phyloP scores from a whole-genome alignment of 2,888 invertebrate species.

The Eilema caniola region DNA sequence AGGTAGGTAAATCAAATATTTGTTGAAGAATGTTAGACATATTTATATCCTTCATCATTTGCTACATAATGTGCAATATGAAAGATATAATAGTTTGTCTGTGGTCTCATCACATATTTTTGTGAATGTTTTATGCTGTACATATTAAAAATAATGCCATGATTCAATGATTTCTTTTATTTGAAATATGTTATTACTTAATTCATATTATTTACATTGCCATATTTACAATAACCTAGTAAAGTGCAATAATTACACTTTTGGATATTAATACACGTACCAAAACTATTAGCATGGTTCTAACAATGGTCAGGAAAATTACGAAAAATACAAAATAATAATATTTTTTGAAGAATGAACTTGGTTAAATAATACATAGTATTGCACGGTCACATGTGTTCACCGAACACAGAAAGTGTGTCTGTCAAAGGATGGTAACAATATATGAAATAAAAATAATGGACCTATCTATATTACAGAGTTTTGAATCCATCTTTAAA shows the following conservation, averaged over 20 bases:
- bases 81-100: background rate
- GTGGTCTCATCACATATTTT: too few species aligned
- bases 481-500: background rate
- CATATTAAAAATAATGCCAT: constrained; percentile 10
- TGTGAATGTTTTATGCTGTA: background rate
- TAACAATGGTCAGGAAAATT: background rate
- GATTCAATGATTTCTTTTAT: background rate
- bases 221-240: constrained; percentile 42
- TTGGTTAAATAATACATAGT: background rate
- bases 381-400: background rate
- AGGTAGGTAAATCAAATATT: background rate
- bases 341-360: background rate
- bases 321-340: background rate
- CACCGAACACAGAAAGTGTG: background rate
- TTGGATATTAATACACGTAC: constrained; percentile 36
- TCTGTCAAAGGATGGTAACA: background rate
- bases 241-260: constrained; percentile 37
- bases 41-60: background rate
- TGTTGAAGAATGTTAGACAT: background rate
- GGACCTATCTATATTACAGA: background rate
- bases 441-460: background rate
- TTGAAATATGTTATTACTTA: constrained; percentile 12
- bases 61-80: background rate
- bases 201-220: constrained; percentile 54
- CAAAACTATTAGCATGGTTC: background rate